A percentile compares a stretch with the other conserved stretches of the same genome.
These are phyloP conservation scores for Neomorphus geoffroyi DNA, from an alignment of 2,797 vertebrate genomes.

Conservation along the genomic window DNA sequence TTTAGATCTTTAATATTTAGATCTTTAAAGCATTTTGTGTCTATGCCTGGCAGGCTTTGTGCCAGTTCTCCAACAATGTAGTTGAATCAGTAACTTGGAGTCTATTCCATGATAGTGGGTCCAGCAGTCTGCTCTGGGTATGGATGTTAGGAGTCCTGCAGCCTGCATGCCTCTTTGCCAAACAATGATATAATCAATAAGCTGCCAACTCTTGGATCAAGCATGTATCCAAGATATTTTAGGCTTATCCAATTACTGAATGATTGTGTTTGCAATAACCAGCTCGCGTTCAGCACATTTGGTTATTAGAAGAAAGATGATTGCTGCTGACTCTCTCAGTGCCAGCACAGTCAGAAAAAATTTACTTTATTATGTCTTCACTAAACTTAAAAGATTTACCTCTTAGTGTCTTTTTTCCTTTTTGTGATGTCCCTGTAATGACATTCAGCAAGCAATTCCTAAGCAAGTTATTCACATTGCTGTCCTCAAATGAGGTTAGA, in stretches of 20 bases:
- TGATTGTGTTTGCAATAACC: conserved; percentile 71
- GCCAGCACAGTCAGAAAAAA: not conserved
- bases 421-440: not conserved
- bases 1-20: conserved; percentile 71
- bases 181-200: conserved; percentile 73
- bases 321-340: conserved; percentile 36
- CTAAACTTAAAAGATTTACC: not conserved
- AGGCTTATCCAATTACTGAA: conserved; percentile 73
- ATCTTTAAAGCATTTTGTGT: conserved; percentile 67
- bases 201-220: conserved; percentile 71
- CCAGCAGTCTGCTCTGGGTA: conserved; percentile 71
- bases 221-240: conserved; percentile 71
- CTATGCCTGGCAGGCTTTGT: conserved; percentile 44
- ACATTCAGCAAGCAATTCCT: not conserved
- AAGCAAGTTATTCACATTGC: not conserved
- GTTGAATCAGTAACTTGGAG: conserved; percentile 68
- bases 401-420: not conserved
- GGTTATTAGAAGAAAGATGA: conserved; percentile 63
- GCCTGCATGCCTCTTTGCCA: conserved; percentile 67
- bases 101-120: conserved; percentile 23
- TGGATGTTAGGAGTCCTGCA: conserved; percentile 63
- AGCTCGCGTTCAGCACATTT: conserved; percentile 60
- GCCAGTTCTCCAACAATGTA: conserved; percentile 65
- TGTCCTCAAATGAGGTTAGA: not conserved
- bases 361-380: not conserved